These are phyloP conservation scores for Poecilia gillii DNA, from an alignment of 2,797 vertebrate species.

Conservation along the genomic window DNA sequence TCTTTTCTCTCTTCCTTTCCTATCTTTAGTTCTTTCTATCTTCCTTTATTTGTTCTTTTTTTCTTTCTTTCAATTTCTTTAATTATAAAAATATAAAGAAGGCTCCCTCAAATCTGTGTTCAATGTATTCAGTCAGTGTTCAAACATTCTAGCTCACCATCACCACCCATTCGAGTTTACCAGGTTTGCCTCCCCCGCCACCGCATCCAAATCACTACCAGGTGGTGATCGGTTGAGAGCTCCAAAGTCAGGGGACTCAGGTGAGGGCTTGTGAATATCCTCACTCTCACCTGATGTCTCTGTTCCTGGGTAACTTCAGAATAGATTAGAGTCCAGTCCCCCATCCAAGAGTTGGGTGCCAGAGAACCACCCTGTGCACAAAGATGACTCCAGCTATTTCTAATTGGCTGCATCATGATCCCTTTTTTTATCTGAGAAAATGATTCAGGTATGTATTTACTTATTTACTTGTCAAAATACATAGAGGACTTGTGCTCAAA, in stretches of 20 bases:
- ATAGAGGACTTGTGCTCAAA: conserved; percentile 27
- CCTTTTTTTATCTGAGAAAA: conserved; percentile 45
- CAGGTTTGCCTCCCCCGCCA: not conserved
- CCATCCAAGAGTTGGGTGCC: not conserved
- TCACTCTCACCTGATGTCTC: not conserved
- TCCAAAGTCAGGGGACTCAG: not conserved
- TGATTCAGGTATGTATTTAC: conserved; percentile 56
- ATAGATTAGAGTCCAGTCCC: not conserved
- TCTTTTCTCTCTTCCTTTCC: not conserved
- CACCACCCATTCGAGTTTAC: not conserved
- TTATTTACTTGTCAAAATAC: conserved; percentile 55
- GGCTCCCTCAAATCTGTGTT: not conserved
- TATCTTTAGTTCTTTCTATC: not conserved
- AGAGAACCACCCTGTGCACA: not conserved
- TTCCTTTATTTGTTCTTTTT: not conserved
- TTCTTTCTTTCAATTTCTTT: not conserved
- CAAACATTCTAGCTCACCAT: not conserved
- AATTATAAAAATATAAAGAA: not conserved
- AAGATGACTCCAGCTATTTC: not conserved
- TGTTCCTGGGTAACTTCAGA: not conserved
- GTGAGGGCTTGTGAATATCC: not conserved
- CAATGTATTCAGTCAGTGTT: not conserved
- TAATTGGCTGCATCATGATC: conserved; percentile 44
- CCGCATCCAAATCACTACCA: not conserved
- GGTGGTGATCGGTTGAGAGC: not conserved